phyloP scores from a whole-genome alignment of 2,113 vertebrate genomes.

The Aptenodytes patagonicus region DNA sequence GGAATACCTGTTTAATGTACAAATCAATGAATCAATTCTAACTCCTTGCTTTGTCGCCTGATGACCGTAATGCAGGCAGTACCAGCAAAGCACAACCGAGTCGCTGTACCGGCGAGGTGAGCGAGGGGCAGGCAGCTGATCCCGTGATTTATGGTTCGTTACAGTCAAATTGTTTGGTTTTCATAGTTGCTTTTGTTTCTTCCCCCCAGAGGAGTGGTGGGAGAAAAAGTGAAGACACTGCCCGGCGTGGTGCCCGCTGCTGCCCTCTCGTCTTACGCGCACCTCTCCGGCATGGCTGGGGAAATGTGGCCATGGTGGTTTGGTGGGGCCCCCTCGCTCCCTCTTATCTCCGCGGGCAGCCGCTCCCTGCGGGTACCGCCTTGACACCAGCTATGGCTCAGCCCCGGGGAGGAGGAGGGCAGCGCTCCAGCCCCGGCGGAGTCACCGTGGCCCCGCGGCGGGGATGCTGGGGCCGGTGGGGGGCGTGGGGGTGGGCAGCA shows the following conservation, averaged over 20 bases:
- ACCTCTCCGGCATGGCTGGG: neutral
- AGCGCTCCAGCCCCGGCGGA: neutral
- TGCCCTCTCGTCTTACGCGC: fast-evolving
- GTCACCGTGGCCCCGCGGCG: neutral
- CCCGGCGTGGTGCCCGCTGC: neutral
- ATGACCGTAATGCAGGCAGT: neutral
- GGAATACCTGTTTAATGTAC: conserved; percentile 68
- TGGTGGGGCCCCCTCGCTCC: neutral
- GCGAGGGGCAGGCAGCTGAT: neutral
- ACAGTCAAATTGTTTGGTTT: neutral
- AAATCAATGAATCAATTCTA: conserved; percentile 71
- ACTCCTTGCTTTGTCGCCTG: conserved; percentile 10
- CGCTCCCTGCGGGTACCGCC: neutral
- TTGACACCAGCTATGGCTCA: neutral
- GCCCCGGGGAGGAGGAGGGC: neutral
- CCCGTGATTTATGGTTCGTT: neutral
- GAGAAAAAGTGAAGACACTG: neutral
- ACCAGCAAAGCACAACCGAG: neutral
- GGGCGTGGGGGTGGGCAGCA: neutral
- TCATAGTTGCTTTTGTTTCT: neutral
- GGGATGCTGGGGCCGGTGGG: neutral
- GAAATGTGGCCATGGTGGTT: neutral
- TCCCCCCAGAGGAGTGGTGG: neutral
- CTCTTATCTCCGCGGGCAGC: conserved; percentile 32
- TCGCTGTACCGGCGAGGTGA: neutral